phyloP scores from a whole-genome alignment of 23 tunicate genomes.

The Trididemnum clinides region DNA sequence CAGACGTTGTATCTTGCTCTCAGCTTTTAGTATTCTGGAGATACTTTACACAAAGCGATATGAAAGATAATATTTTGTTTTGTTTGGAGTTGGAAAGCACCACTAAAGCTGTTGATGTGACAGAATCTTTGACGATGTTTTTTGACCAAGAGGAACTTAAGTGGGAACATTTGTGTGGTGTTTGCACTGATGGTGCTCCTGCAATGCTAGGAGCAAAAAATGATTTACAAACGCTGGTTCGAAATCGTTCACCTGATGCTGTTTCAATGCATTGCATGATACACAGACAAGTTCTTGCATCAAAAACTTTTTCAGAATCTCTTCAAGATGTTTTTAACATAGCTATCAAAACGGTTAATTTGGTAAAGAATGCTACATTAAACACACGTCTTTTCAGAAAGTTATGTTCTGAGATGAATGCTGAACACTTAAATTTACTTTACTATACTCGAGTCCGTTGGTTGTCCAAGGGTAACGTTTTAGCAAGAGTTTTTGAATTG shows the following conservation, averaged over 20 bases:
- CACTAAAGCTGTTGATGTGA: constrained; percentile 44
- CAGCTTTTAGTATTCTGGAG: constrained; percentile 35
- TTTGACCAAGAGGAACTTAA: constrained; percentile 29
- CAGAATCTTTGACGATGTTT: neutral
- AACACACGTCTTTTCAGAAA: constrained; percentile 35
- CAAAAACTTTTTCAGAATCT: constrained; percentile 42
- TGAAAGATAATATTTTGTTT: constrained; percentile 23
- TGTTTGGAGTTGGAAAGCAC: constrained; percentile 15
- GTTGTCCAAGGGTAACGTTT: constrained; percentile 35
- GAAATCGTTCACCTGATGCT: constrained; percentile 27
- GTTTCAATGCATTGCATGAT: constrained; percentile 52
- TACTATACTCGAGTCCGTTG: constrained; percentile 57
- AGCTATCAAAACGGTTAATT: constrained; percentile 63
- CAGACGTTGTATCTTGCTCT: constrained; percentile 39
- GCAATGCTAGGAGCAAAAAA: constrained; percentile 48
- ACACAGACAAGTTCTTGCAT: constrained; percentile 56
- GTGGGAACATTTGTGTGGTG: constrained; percentile 46
- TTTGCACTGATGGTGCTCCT: constrained; percentile 59
- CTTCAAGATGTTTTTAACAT: constrained; percentile 43
- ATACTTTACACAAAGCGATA: neutral
- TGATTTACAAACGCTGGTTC: constrained; percentile 37
- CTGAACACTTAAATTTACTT: constrained; percentile 57
- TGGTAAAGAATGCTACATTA: too few species aligned
- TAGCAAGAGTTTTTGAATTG: constrained; percentile 41
- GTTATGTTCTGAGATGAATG: constrained; percentile 39